Conservation (phyloP, 1,140 invertebrate species). For the Heliothis virescens region DNA sequence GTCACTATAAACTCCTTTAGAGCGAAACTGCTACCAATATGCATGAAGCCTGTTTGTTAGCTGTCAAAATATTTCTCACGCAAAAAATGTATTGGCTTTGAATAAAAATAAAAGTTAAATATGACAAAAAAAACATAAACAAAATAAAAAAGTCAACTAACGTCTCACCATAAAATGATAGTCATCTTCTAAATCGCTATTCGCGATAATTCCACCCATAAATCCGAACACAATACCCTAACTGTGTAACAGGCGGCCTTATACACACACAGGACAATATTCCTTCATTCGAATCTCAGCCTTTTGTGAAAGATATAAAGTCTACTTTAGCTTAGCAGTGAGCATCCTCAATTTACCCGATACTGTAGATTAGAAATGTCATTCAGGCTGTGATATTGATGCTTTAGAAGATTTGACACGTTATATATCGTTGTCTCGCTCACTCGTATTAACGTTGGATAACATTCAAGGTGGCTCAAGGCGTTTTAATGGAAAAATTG, state of each 20-base stretch:
- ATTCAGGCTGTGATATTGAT: slow-evolving; percentile 57
- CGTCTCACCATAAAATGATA: no score
- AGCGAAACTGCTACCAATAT: no score
- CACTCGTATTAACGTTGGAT: slow-evolving; percentile 31
- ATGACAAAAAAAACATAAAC: not conserved
- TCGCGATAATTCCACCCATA: not conserved
- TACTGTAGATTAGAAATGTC: slow-evolving; percentile 58
- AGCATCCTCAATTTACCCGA: slow-evolving; percentile 43
- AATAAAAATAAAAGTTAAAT: no score
- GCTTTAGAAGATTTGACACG: slow-evolving; percentile 52
- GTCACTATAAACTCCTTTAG: no score
- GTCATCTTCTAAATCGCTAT: not conserved
- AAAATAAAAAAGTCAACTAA: not conserved
- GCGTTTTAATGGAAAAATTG: not conserved
- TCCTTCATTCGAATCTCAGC: slow-evolving; percentile 14
- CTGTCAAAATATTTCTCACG: no score
- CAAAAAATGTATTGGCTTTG: no score
- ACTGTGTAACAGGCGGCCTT: slow-evolving; percentile 48
- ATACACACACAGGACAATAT: slow-evolving; percentile 5
- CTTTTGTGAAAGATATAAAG: slow-evolving; percentile 27
- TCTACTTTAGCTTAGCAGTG: slow-evolving; percentile 17
- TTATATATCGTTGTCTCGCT: slow-evolving; percentile 44
- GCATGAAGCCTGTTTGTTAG: no score
- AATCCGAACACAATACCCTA: not conserved
- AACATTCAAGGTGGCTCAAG: not conserved